A percentile compares a stretch with the other conserved stretches of the same genome.
Evolutionary conservation across 2,113 vertebrate genomes (phyloP).

Genomic region (Aphyosemion australe): DNA sequence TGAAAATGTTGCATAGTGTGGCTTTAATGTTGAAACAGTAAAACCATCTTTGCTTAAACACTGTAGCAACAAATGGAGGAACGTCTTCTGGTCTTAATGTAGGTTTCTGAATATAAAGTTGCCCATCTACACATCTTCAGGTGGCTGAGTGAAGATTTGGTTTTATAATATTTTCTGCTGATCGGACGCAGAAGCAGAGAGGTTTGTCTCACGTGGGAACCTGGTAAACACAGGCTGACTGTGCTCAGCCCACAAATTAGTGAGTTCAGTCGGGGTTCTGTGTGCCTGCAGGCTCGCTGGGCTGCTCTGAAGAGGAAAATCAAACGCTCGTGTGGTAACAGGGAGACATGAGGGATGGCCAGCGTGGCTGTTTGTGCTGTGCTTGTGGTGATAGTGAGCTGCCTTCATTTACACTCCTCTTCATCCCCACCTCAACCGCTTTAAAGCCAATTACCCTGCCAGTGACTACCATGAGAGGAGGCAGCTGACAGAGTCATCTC

Average conservation of each 20-base stretch:
- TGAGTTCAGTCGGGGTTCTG: slow-evolving; percentile 49
- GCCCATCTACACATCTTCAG: background rate
- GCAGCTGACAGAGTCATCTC: slow-evolving; percentile 63
- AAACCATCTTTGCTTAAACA: too few species aligned
- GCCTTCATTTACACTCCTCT: slow-evolving; percentile 58
- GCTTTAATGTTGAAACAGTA: too few species aligned
- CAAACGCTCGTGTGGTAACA: slow-evolving; percentile 47
- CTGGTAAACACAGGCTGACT: slow-evolving; percentile 47
- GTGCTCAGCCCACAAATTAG: slow-evolving; percentile 48
- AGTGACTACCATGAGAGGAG: slow-evolving; percentile 47
- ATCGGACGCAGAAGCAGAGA: slow-evolving; percentile 8
- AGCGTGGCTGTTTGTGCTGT: slow-evolving; percentile 45
- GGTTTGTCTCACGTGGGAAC: slow-evolving; percentile 36
- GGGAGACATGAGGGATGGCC: slow-evolving; percentile 29
- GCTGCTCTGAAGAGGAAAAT: slow-evolving; percentile 41
- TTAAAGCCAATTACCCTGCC: slow-evolving; percentile 65
- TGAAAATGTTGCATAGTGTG: too few species aligned
- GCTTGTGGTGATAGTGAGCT: slow-evolving; percentile 65
- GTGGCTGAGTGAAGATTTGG: background rate
- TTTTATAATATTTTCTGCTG: slow-evolving; percentile 2
- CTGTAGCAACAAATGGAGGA: too few species aligned
- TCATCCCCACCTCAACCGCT: slow-evolving; percentile 39
- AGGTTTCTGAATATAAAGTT: background rate
- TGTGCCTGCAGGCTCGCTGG: slow-evolving; percentile 40
- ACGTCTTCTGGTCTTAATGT: too few species aligned